Conservation (phyloP, 2,113 vertebrate species). For the Trachemys scripta region DNA sequence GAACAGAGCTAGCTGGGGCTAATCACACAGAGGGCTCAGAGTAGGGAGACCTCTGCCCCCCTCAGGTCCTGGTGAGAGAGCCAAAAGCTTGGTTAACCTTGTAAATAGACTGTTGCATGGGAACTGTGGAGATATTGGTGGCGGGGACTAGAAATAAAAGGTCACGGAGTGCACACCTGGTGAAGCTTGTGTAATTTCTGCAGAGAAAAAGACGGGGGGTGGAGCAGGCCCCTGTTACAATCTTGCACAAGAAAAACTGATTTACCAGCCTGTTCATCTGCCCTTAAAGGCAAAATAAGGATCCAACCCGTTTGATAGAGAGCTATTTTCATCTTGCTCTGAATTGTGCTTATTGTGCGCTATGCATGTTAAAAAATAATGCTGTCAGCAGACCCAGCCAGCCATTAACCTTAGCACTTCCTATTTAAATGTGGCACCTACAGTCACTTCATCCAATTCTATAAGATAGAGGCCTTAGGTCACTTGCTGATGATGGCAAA, state of each 20-base stretch:
- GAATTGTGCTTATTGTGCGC: slow-evolving; percentile 67
- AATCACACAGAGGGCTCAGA: not conserved
- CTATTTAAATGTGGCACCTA: slow-evolving; percentile 44
- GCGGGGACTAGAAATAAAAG: not conserved
- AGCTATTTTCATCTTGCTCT: slow-evolving; percentile 76
- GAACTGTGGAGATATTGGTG: not conserved
- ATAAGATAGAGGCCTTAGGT: slow-evolving; percentile 24
- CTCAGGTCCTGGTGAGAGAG: not conserved
- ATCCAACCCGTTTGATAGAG: slow-evolving; percentile 53
- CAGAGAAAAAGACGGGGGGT: not conserved
- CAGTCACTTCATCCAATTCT: slow-evolving; percentile 17
- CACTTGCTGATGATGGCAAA: slow-evolving; percentile 26
- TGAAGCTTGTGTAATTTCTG: not conserved
- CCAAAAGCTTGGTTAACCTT: not conserved
- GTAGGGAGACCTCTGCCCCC: not conserved
- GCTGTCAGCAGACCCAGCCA: slow-evolving; percentile 51
- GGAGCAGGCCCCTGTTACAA: not conserved
- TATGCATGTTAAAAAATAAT: slow-evolving; percentile 17
- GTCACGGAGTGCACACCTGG: not conserved
- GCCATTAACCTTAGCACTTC: slow-evolving; percentile 40
- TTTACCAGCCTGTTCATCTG: slow-evolving; percentile 72
- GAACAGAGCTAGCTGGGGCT: not conserved
- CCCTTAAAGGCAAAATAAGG: slow-evolving; percentile 73
- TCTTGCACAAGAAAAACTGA: slow-evolving; percentile 47
- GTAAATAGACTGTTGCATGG: not conserved